Conservation (phyloP, 2,113 vertebrate species). For the Chaetodon trifascialis region DNA sequence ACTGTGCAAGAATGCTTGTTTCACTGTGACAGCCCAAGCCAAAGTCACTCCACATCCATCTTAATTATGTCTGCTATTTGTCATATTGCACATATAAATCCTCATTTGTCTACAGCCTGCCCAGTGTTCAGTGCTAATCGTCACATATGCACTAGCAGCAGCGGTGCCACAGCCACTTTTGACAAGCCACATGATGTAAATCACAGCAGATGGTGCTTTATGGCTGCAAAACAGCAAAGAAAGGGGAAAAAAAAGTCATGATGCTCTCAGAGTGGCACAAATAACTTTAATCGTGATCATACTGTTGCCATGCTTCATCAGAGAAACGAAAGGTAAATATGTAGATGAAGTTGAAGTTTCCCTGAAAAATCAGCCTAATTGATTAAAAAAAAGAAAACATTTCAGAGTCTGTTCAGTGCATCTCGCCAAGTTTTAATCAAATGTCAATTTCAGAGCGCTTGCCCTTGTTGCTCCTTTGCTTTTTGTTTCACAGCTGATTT, state of each 20-base stretch:
- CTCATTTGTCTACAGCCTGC: constrained; percentile 31
- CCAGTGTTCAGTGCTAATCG: background rate
- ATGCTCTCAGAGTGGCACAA: background rate
- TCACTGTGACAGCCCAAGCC: constrained; percentile 37
- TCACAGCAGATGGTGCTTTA: background rate
- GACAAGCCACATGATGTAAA: constrained; percentile 7
- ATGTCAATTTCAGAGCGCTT: constrained; percentile 55
- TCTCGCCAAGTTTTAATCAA: constrained; percentile 60
- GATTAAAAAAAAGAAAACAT: background rate
- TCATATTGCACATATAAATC: constrained; percentile 53
- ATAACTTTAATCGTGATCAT: background rate
- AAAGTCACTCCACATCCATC: constrained; percentile 48
- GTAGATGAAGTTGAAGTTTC: constrained; percentile 27
- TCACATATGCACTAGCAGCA: background rate
- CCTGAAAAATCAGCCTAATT: constrained; percentile 13
- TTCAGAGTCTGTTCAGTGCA: constrained; percentile 14
- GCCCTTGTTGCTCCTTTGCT: constrained; percentile 57
- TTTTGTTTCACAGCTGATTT: constrained; percentile 62
- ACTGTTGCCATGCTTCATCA: constrained; percentile 18
- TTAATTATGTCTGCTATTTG: constrained; percentile 47
- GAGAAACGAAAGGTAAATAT: constrained; percentile 33
- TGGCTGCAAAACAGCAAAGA: background rate
- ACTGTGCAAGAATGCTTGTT: constrained; percentile 34
- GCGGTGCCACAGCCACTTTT: constrained; percentile 1
- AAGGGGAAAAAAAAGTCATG: background rate